These are phyloP conservation scores for Sebastes taczanowskii DNA, from an alignment of 2,797 vertebrate species.

Conservation along the genomic window DNA sequence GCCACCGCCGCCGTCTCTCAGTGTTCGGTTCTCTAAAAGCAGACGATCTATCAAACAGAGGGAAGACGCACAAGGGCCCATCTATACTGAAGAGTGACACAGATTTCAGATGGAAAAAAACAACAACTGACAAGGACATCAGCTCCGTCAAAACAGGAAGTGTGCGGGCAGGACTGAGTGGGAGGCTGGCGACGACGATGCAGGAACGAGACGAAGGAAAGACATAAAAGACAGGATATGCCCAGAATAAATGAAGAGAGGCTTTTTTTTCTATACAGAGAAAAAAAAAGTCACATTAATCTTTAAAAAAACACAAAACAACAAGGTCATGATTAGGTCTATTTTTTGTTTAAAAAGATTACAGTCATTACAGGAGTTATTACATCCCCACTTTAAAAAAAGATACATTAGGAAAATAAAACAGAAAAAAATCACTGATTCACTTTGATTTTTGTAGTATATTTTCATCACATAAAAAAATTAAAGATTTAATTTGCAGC, in stretches of 20 bases:
- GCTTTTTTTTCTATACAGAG: background rate
- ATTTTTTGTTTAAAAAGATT: constrained; percentile 54
- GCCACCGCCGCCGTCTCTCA: background rate
- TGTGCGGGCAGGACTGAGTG: constrained; percentile 29
- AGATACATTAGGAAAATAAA: constrained; percentile 32
- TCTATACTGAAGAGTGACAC: background rate
- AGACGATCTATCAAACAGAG: constrained; percentile 9
- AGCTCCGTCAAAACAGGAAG: constrained; percentile 55
- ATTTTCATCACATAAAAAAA: constrained; percentile 34
- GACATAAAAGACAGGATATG: constrained; percentile 46
- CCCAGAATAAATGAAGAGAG: constrained; percentile 32
- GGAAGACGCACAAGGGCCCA: background rate
- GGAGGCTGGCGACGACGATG: background rate
- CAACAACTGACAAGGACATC: background rate
- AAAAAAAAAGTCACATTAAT: background rate
- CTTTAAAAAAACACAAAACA: constrained; percentile 8
- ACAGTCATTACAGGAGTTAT: constrained; percentile 57
- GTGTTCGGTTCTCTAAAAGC: background rate
- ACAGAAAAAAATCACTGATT: constrained; percentile 21
- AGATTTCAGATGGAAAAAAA: background rate
- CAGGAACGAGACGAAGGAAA: background rate
- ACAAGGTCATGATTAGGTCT: constrained; percentile 30
- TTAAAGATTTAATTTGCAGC: constrained; percentile 5
- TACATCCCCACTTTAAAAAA: constrained; percentile 24
- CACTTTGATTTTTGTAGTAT: constrained; percentile 37